Evolutionary conservation across 1,140 invertebrate species (phyloP).

Genomic region (Drosophila santomea): DNA sequence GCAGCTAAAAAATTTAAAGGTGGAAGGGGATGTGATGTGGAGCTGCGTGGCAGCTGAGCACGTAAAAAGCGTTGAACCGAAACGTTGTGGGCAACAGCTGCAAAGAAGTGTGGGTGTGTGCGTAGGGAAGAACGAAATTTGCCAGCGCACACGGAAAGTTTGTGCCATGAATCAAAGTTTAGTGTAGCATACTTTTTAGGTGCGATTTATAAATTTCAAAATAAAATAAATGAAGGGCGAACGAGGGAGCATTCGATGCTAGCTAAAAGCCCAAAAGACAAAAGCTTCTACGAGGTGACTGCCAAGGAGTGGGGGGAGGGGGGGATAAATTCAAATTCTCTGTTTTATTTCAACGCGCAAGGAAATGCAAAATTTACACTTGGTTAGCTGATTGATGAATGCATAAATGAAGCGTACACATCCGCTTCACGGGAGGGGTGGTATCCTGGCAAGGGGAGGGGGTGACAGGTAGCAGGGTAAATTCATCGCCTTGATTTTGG

Average conservation of each 20-base stretch:
- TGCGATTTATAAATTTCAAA: slow-evolving; percentile 83
- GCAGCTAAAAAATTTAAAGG: slow-evolving; percentile 52
- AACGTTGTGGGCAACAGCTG: slow-evolving; percentile 82
- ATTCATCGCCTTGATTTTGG: slow-evolving; percentile 39
- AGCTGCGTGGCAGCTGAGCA: slow-evolving; percentile 74
- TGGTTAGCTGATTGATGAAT: slow-evolving; percentile 84
- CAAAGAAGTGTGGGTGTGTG: slow-evolving; percentile 62
- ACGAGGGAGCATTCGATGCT: slow-evolving; percentile 45
- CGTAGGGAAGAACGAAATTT: slow-evolving; percentile 75
- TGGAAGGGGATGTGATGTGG: not conserved
- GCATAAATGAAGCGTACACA: slow-evolving; percentile 84
- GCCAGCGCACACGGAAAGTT: slow-evolving; percentile 77
- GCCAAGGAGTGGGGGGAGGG: not conserved
- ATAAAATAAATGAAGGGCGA: slow-evolving; percentile 83
- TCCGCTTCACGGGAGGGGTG: slow-evolving; percentile 25
- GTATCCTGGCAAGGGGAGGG: not conserved
- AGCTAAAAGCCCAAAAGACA: slow-evolving; percentile 70
- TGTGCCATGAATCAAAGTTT: slow-evolving; percentile 82
- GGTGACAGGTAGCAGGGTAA: not conserved
- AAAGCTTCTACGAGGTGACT: slow-evolving; percentile 51
- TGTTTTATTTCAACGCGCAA: slow-evolving; percentile 77
- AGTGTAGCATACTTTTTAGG: slow-evolving; percentile 82
- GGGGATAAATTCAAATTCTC: slow-evolving; percentile 73
- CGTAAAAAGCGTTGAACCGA: slow-evolving; percentile 81
- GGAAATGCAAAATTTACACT: slow-evolving; percentile 83